A percentile compares a stretch with the other conserved stretches of the same genome.
Evolutionary conservation across 2,797 vertebrate species (phyloP).

Genomic region (Enteromius anoplus): DNA sequence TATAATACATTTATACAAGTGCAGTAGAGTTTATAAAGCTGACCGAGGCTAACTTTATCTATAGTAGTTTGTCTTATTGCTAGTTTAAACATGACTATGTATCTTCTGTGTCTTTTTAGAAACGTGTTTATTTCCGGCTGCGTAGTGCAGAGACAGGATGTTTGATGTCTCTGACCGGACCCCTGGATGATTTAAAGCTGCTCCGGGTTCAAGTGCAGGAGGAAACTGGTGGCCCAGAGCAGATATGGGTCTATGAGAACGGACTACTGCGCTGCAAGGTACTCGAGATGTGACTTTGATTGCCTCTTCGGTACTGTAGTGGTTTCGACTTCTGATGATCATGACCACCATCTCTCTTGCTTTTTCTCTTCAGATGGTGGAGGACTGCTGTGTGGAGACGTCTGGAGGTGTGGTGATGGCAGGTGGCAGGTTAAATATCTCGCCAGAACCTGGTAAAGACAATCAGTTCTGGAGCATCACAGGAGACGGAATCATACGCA

Average conservation of each 20-base stretch:
- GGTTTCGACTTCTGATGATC: background rate
- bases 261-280: conserved; percentile 90
- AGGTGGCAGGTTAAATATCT: conserved; percentile 85
- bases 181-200: conserved; percentile 88
- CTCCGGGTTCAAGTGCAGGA: conserved; percentile 89
- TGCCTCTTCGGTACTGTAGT: background rate
- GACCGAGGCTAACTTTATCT: background rate
- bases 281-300: conserved; percentile 37
- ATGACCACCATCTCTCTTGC: background rate
- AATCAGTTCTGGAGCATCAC: conserved; percentile 89
- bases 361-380: conserved; percentile 79
- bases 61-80: background rate
- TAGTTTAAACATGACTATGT: background rate
- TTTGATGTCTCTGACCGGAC: conserved; percentile 86
- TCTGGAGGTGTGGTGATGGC: conserved; percentile 86
- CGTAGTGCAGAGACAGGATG: conserved; percentile 84
- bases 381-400: conserved; percentile 89
- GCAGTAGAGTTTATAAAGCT: background rate
- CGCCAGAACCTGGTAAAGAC: conserved; percentile 81
- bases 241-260: conserved; percentile 90
- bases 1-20: background rate
- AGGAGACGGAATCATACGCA: conserved; percentile 85
- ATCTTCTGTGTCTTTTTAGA: conserved; percentile 72
- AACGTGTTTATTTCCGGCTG: conserved; percentile 84
- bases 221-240: conserved; percentile 83